Evolutionary conservation across 37 sponge, comb jelly and placozoan species (phyloP), one percentile per base, ranked within the genome.

Genomic region (Tethya wilhelma): DNA sequence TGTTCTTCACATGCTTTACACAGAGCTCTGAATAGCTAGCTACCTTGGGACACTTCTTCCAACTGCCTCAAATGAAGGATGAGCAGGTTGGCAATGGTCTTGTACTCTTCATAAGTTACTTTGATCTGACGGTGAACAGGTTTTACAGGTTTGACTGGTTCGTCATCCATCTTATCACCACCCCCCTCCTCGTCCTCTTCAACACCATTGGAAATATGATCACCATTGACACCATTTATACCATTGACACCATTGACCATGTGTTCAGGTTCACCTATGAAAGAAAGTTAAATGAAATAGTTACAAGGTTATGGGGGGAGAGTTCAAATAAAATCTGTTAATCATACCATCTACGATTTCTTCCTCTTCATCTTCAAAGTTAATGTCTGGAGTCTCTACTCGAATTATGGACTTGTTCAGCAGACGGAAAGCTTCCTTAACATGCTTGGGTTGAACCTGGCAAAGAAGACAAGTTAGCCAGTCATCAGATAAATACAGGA

Each of bases 341-440:
- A 20, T 30, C 75, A 25, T 46, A 20, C 64, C 39, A 41, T 56
- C 81, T 22, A 38, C 72, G 65, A 39, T 71, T 19, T 20, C 84
- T 42, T 59, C 64, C 33, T 67, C 66, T 37, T 90, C 84, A 6
- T 89, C 99, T 12, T 89, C 93, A 56, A 98, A 91, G 78, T 98
- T 78, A 41, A 98, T 94, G 72, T 98, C 99, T 20, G 99, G 99
- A 0, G 97, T 92, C 80, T 98, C 99, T 41, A 98, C 99, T 40
- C 99, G 67, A 38, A 98, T 93, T 69, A 98, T 91, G 75, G 93
- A 91, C 69, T 94, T 96, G 74, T 91, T 98, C 38, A 98, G 86
- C 34, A 98, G 86, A 37, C 97, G 77, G 72, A 94, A 98, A 0
- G 99, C 97, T 79, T 98, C 99, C 78, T 96, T 91, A 30, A 98